Evolutionary conservation across 2,888 invertebrate species (phyloP), one percentile per base, ranked within the genome.

Genomic region (Drosophila limbata): DNA sequence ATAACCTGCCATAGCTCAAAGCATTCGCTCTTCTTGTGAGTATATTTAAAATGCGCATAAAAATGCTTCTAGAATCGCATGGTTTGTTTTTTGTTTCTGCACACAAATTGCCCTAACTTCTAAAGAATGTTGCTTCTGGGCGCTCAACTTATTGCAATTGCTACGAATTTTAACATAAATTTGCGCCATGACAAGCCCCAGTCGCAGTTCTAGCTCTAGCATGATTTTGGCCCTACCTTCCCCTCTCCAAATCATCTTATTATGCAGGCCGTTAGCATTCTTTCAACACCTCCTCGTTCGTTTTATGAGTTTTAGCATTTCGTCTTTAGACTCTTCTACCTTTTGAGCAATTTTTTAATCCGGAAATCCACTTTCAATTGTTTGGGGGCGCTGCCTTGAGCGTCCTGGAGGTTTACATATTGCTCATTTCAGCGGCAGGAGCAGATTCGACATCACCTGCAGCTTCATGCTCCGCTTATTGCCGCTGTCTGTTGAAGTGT

Each of bases 351-450:
- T 81, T 84, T 72, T 77, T 85, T 81, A 78, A 80, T 82, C 80
- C 84, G 90, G 90, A 82, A 89, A 88, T 89, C 90, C 90, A 90
- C 89, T 90, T 90, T 89, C 86, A 85, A 90, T 89, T 90, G 90
- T 90, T 89, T 81, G 90, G 73, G 73, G 75, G 77, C 68, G 65
- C 81, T 66, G 88, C 88, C 86, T 72, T 69, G 63, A 65, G 83
- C 85, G 52, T 84, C 69, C 69, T 48, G 81, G 70, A 73, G 79
- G 77, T 81, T 79, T 88, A 81, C 84, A 84, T 90, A 83, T 90
- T 84, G 84, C 84, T 75, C 79, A 83, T 87, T 88, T 86, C 63
- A 25, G 44, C 60, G 40, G 50, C 42, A 19, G 48, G 56, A 60
- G 56, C 52, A 53, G 37, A 48, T 44, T 60, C 28, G 44, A 47